Base-by-base conservation (phyloP, 1,140 invertebrate species). In the Drosophila subpulchrella region DNA sequence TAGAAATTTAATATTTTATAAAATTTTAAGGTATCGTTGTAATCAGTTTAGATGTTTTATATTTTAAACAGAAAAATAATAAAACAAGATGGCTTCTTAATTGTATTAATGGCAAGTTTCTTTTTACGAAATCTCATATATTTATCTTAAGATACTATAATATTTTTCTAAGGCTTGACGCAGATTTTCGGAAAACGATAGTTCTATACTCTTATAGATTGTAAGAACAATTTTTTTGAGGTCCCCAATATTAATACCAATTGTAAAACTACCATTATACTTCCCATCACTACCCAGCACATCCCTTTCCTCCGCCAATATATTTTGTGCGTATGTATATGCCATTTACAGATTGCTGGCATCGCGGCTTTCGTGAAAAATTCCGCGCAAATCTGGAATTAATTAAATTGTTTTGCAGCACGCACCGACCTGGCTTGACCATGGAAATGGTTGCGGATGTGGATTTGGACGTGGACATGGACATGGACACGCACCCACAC, bases 371-470 rank as follows among this genome's bases (percentile, higher is more conserved):
- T 86, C 62, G 74, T 78, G 50, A 75, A 88, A 73, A 78, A 74
- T 77, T 81, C 77, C 83, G 68, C 80, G 75, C 72, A 91, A 91
- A 91, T 91, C 83, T 91, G 88, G 75, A 84, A 81, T 91, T 81
- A 91, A 88, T 91, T 86, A 88, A 91, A 91, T 91, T 83, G 82
- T 91, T 91, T 91, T 88, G 77, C 55, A 48, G 72, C 74, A 88
- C 83, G 82, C 82, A 84, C 60, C 48, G 61, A 54, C 17, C 53
- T 30, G 51, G 65, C 78, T 51, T 75, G 71, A 63, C 59, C 66
- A 68, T 62, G 60, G 63, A 72, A 55, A 65, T 60, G 47, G 63
- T 51, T 38, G 62, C 39, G 36, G 54, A 10, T 32, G 55, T 55
- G 59, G n/a, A 54, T 30, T 24, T 44, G 54, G 38, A 30, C 27